Conservation (phyloP, 2,888 invertebrate species). For the Coenonympha glycerion region DNA sequence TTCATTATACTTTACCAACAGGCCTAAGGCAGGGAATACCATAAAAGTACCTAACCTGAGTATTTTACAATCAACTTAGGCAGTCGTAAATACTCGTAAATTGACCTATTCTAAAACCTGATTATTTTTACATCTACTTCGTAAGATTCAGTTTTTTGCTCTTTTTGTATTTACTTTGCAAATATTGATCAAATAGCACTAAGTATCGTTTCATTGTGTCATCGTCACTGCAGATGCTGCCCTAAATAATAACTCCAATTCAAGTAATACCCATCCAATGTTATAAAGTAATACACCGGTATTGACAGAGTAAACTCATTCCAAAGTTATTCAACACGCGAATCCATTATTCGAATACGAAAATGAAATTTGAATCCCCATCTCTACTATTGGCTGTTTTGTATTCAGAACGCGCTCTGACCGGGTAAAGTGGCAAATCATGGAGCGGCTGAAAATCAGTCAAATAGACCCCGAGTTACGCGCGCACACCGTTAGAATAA, state of each 20-base stretch:
- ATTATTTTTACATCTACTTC: too few relatives aligned
- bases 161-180: too few relatives aligned
- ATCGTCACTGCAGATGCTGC: not conserved
- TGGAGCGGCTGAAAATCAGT: conserved; percentile 74
- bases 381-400: conserved; percentile 54
- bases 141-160: too few relatives aligned
- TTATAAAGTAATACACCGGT: conserved; percentile 2
- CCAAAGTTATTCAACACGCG: conserved; percentile 56
- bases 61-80: too few relatives aligned
- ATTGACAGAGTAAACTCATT: conserved; percentile 8
- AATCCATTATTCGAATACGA: conserved; percentile 56
- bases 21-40: too few relatives aligned
- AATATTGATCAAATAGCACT: too few relatives aligned
- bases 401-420: conserved; percentile 63
- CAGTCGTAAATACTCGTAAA: too few relatives aligned
- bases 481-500: conserved; percentile 53
- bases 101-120: too few relatives aligned
- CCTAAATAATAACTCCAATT: not conserved
- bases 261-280: not conserved
- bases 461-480: conserved; percentile 72
- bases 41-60: too few relatives aligned
- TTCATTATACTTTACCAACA: too few relatives aligned
- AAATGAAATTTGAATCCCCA: conserved; percentile 68
- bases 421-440: conserved; percentile 76
- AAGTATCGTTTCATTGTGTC: too few relatives aligned